These are phyloP conservation scores for Pycnonotus jocosus DNA, from an alignment of 2,113 vertebrate genomes.

Conservation along the genomic window DNA sequence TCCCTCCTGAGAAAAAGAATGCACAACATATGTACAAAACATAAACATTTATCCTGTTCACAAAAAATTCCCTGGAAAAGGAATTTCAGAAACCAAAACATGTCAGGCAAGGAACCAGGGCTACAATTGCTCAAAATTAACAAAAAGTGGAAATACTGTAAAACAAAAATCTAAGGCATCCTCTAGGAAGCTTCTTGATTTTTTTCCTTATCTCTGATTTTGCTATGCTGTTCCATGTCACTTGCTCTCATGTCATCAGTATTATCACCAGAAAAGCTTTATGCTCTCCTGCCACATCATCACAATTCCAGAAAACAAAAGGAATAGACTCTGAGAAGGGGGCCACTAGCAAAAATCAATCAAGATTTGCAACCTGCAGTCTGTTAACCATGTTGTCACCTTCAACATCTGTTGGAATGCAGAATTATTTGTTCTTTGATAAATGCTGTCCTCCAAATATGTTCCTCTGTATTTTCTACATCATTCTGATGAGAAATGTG, in stretches of 20 bases:
- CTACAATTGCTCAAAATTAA: background rate
- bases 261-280: background rate
- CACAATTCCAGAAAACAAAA: background rate
- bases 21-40: no score
- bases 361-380: background rate
- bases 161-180: background rate
- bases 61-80: no score
- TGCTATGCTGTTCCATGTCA: background rate
- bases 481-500: background rate
- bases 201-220: background rate
- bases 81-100: no score
- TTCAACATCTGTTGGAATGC: background rate
- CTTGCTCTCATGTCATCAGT: background rate
- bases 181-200: background rate
- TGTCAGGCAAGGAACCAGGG: no score
- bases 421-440: background rate
- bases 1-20: no score
- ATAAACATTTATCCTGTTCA: no score
- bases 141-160: background rate
- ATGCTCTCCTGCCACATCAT: background rate
- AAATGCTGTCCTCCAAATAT: background rate
- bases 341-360: background rate
- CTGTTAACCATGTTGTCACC: background rate
- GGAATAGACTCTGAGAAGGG: background rate
- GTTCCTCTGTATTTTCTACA: background rate